phyloP scores from a whole-genome alignment of 2,113 vertebrate genomes.

The Sphaerodactylus townsendi region DNA sequence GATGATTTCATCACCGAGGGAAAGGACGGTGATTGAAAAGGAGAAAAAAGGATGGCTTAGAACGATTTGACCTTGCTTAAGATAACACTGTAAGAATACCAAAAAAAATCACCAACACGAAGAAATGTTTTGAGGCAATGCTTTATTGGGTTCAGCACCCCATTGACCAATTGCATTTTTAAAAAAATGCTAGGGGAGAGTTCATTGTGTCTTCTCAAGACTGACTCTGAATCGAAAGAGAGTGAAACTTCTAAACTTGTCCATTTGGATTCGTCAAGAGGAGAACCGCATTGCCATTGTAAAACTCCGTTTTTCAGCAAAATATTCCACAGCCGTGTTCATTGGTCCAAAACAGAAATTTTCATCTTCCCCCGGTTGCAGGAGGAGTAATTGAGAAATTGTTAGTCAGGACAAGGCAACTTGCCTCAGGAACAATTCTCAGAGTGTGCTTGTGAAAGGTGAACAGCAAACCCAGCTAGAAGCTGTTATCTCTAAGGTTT shows the following conservation, averaged over 20 bases:
- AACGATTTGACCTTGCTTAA: no score
- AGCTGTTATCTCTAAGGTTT: background rate
- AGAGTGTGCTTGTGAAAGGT: background rate
- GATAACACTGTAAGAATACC: no score
- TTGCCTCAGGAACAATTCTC: background rate
- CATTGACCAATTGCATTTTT: background rate
- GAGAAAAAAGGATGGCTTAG: no score
- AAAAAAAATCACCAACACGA: no score
- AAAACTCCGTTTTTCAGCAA: background rate
- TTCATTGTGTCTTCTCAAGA: background rate
- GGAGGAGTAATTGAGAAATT: background rate
- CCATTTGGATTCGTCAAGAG: background rate
- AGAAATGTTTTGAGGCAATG: no score
- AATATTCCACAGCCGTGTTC: background rate
- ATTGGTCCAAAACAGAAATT: background rate
- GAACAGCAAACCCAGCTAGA: background rate
- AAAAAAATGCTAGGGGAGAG: background rate
- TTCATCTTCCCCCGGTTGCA: background rate
- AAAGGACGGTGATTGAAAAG: no score
- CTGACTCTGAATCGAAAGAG: background rate
- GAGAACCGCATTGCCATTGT: background rate
- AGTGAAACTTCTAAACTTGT: conserved; percentile 1
- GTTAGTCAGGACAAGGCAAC: background rate
- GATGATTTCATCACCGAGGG: no score
- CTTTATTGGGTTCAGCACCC: no score